Conservation (phyloP, 2,888 invertebrate species). For the Dioctria linearis region DNA sequence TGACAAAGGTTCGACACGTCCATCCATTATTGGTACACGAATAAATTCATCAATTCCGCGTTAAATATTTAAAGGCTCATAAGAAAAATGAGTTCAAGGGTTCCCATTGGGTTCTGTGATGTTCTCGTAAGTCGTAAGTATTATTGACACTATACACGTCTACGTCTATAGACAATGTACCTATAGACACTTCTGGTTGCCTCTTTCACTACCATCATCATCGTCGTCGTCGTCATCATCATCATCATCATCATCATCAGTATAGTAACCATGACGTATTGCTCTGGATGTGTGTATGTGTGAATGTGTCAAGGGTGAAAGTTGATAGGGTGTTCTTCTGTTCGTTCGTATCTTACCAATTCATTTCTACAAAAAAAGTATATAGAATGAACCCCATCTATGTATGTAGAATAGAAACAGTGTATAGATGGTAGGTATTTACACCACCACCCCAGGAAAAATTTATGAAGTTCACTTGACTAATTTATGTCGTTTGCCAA, state of each 20-base stretch:
- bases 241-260: slow-evolving; percentile 39
- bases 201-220: not conserved
- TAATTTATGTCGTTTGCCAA: slow-evolving; percentile 59
- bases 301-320: slow-evolving; percentile 43
- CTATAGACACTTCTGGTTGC: not conserved
- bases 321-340: slow-evolving; percentile 5
- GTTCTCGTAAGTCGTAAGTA: slow-evolving; percentile 2
- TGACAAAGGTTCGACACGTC: slow-evolving; percentile 38
- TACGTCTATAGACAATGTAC: slow-evolving; percentile 33
- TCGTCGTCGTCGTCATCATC: slow-evolving; percentile 25
- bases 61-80: slow-evolving; percentile 56
- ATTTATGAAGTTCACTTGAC: slow-evolving; percentile 59
- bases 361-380: slow-evolving; percentile 1
- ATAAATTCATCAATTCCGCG: slow-evolving; percentile 41
- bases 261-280: slow-evolving; percentile 41
- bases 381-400: slow-evolving; percentile 1
- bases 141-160: slow-evolving; percentile 2
- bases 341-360: not conserved
- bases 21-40: slow-evolving; percentile 15
- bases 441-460: slow-evolving; percentile 43
- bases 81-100: slow-evolving; percentile 57
- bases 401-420: not conserved
- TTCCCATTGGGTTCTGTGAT: slow-evolving; percentile 21
- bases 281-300: slow-evolving; percentile 17
- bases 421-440: slow-evolving; percentile 11